Evolutionary conservation across 1,140 invertebrate species (phyloP), one percentile per base, ranked within the genome.

Genomic region (Philaenus spumarius): DNA sequence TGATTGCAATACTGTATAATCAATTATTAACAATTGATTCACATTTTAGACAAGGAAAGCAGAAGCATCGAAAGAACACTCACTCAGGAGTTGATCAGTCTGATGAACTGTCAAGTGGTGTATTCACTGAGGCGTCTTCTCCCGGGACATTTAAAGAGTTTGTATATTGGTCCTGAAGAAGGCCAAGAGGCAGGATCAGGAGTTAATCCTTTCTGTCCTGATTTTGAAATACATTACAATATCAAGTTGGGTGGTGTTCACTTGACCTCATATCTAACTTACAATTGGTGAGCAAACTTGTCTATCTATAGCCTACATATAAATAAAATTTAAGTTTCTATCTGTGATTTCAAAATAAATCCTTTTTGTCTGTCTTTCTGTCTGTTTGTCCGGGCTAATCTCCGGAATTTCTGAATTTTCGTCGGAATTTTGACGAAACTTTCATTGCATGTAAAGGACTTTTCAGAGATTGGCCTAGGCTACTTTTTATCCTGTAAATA

Each of bases 101-200:
- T 89, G 66, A 87, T 95, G 76, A 81, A 82, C 30, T 81, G 80
- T 20, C 83, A 86, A 68, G 77, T 93, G 2, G 77, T 81, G n/a
- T 96, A 95, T 69, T 85, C 89, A 2, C 76, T 95, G 1, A 87
- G 88, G 65, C 77, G 94, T 42, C 73, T 97, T 14, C 70, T 97
- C 55, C 81, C 90, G 0, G 94, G 91, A 2, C 93, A 97, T 76
- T 73, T 91, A 12, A 94, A 95, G 68, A 75, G 78, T 11, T 68
- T 93, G 2, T 91, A 92, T 67, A 59, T 80, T 65, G 78, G 79
- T 55, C 68, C 68, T 7, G 65, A 47, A 63, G 64, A 34, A 51
- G 66, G 40, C 70, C 73, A 55, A 17, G 54, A 17, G 24, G 59
- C 69, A 3, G 65, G 60, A 52, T 64, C 80, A 19, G 72, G 80